Conservation (phyloP, 2,113 vertebrate genomes). For the Calidris pugnax region DNA sequence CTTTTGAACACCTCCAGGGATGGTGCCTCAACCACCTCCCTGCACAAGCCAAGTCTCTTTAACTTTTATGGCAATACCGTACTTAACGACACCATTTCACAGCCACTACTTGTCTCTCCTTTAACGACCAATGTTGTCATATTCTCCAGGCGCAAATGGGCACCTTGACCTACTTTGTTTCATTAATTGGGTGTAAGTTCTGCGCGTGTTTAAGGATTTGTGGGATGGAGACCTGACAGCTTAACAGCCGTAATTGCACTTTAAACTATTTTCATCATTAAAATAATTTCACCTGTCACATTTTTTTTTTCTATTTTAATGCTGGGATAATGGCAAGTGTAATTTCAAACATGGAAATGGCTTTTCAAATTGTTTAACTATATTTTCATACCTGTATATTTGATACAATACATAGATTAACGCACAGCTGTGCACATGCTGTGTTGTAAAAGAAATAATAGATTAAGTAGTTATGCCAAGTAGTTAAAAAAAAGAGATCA, state of each 20-base stretch:
- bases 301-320: neutral
- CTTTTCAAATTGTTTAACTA: neutral
- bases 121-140: neutral
- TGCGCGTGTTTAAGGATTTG: neutral
- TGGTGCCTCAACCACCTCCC: too few relatives aligned
- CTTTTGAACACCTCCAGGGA: too few relatives aligned
- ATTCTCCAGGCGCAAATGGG: neutral
- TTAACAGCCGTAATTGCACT: slow-evolving; percentile 8
- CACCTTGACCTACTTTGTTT: neutral
- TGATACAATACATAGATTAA: neutral
- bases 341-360: neutral
- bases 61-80: neutral
- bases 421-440: neutral
- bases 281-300: neutral
- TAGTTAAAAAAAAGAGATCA: neutral
- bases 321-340: neutral
- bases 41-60: neutral
- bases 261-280: neutral
- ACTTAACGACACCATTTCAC: neutral
- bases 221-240: slow-evolving; percentile 39
- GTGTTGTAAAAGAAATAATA: neutral
- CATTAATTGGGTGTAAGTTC: neutral
- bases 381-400: neutral
- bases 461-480: neutral
- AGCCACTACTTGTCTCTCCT: neutral